Base-by-base conservation (phyloP, 1,140 invertebrate species). In the Temnothorax nylanderi region DNA sequence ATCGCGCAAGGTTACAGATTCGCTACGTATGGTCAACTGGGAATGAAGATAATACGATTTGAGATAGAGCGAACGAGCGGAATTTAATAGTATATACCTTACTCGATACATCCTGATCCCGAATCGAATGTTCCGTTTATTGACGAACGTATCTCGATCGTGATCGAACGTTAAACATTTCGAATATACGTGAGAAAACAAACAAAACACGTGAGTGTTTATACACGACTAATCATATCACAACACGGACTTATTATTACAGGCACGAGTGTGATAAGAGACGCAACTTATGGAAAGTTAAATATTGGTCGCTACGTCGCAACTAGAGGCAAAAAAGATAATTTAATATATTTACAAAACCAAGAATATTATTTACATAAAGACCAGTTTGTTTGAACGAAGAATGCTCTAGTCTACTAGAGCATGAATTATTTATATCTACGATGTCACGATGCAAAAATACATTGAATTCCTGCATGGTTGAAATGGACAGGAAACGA, bases 401-500 rank as follows among this genome's bases (percentile, higher is more conserved):
- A 26, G 26, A 26, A 26, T 44, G 10, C 16, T 34, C 8, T 54
- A 51, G 3, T 54, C 1, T 11, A 58, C 0, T 21, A 37, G 8
- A 72, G 16, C 10, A 72, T 72, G 32, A 74, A 74, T 74, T 54
- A 74, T 74, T 74, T 54, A 74, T n/a, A 74, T 0, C 11, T 54
- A 4, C 11, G 7, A 21, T 18, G 32, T 32, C 4, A 54, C 6
- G 21, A 51, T 54, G 4, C 34, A 54, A 54, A 54, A 54, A 13
- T 71, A 49, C 37, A 18, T 51, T 2, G 34, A 26, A 34, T 13
- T 54, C 10, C 3, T 74, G 26, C 16, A 54, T 8, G 34, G 2
- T n/a, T 65, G 18, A 65, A 16, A 65, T 64, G 26, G 2, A 26
- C 49, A 18, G 13, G 16, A 37, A 26, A 51, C 0, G 5, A 72